Conservation (phyloP, 2,797 vertebrate genomes). For the Muscicapa comitata region DNA sequence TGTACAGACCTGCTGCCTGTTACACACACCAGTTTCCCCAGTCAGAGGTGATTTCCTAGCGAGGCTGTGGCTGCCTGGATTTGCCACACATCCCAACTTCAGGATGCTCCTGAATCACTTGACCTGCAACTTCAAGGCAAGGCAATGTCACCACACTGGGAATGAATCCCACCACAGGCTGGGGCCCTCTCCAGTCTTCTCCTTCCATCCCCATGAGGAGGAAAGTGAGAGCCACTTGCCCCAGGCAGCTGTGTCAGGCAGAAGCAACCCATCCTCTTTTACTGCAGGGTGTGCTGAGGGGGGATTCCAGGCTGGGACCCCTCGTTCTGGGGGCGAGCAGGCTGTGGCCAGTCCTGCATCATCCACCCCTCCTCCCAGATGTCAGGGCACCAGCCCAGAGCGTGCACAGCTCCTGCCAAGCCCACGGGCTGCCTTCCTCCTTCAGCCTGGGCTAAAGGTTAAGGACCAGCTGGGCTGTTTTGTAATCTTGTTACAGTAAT, state of each 20-base stretch:
- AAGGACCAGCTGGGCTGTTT: neutral
- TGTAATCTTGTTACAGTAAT: constrained; percentile 18
- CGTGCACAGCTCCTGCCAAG: neutral
- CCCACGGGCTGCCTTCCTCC: neutral
- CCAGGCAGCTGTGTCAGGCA: neutral
- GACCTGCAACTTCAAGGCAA: neutral
- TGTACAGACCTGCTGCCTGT: neutral
- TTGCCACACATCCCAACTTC: neutral
- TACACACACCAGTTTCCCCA: neutral
- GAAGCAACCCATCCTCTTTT: neutral
- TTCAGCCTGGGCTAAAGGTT: neutral
- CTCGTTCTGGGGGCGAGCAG: rapidly evolving
- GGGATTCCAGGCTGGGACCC: neutral
- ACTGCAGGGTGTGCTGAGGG: neutral
- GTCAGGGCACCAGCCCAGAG: neutral
- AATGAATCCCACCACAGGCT: neutral
- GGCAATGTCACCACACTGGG: neutral
- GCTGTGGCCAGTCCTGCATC: neutral
- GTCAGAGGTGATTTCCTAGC: rapidly evolving
- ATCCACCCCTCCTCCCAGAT: rapidly evolving
- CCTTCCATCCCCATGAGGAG: neutral
- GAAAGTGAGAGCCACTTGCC: neutral
- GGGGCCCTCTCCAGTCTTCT: neutral
- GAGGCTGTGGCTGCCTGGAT: neutral
- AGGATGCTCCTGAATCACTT: neutral